Conservation (phyloP, 2,888 invertebrate genomes). For the Drosophila melanosoma region DNA sequence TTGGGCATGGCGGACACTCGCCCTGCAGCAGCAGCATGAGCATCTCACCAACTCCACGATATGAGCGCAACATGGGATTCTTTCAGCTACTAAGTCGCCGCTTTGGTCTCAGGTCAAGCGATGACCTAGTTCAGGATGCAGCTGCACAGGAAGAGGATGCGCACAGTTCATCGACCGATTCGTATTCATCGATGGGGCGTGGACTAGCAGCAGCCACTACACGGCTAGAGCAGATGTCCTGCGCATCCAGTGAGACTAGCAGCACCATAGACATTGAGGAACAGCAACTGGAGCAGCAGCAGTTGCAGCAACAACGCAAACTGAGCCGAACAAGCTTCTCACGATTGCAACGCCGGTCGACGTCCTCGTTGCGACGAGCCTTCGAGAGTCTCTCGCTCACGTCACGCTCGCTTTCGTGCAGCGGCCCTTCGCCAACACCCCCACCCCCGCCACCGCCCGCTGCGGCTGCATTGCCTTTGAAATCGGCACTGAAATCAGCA, state of each 20-base stretch:
- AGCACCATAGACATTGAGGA: slow-evolving; percentile 87
- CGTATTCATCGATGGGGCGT: slow-evolving; percentile 74
- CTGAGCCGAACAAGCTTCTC: slow-evolving; percentile 80
- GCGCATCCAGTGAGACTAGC: slow-evolving; percentile 87
- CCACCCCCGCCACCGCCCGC: slow-evolving; percentile 42
- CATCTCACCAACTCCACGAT: slow-evolving; percentile 86
- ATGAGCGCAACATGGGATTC: slow-evolving; percentile 88
- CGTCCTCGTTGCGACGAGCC: slow-evolving; percentile 89
- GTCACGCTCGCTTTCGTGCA: slow-evolving; percentile 88
- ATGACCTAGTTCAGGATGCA: slow-evolving; percentile 83
- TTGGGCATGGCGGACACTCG: slow-evolving; percentile 66
- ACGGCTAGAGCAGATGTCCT: slow-evolving; percentile 78
- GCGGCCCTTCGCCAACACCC: slow-evolving; percentile 84
- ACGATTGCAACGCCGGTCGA: slow-evolving; percentile 86
- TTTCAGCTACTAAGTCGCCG: slow-evolving; percentile 89
- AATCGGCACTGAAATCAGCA: slow-evolving; percentile 78
- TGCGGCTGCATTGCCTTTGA: slow-evolving; percentile 63
- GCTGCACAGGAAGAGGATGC: slow-evolving; percentile 84
- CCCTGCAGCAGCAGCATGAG: slow-evolving; percentile 71
- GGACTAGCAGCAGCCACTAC: slow-evolving; percentile 49
- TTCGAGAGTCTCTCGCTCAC: slow-evolving; percentile 89
- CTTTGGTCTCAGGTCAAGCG: slow-evolving; percentile 87
- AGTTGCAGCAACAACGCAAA: slow-evolving; percentile 59
- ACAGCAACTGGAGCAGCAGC: slow-evolving; percentile 58
- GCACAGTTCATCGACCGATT: slow-evolving; percentile 85